Evolutionary conservation across 2,113 vertebrate species (phyloP).

Genomic region (Proteles cristata): DNA sequence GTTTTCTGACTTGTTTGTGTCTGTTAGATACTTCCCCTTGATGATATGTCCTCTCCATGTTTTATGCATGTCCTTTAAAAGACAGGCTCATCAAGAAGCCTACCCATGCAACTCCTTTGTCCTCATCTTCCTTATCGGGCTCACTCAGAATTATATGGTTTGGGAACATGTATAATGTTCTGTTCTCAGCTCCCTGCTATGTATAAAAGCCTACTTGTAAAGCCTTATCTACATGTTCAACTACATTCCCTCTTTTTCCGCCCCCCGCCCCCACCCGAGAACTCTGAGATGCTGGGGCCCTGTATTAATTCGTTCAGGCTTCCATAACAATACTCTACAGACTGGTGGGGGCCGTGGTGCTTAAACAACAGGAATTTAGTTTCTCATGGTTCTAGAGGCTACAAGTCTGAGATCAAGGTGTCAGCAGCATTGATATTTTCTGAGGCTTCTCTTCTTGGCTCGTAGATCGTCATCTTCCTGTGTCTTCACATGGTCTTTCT

Average conservation of each 20-base stretch:
- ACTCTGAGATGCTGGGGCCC: neutral
- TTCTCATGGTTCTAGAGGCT: neutral
- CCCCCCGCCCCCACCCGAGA: neutral
- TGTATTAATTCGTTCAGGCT: neutral
- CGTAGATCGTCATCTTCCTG: neutral
- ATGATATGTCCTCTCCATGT: neutral
- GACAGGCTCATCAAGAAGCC: neutral
- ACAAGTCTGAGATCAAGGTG: neutral
- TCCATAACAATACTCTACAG: neutral
- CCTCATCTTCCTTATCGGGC: neutral
- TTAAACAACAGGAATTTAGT: neutral
- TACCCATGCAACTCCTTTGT: neutral
- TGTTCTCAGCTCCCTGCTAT: neutral
- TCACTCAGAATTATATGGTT: neutral
- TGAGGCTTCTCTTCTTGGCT: neutral
- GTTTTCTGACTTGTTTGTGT: neutral
- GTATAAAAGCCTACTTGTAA: neutral
- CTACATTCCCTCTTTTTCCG: neutral
- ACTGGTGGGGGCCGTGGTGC: accelerated
- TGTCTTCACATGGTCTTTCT: neutral
- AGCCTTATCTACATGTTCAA: neutral
- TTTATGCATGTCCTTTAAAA: neutral
- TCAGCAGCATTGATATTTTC: neutral
- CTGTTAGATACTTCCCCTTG: neutral
- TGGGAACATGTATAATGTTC: neutral